A percentile compares a stretch with the other conserved stretches of the same genome.
These are phyloP conservation scores for Paraescarpia echinospica DNA, from an alignment of 1,140 invertebrate genomes.

Conservation along the genomic window DNA sequence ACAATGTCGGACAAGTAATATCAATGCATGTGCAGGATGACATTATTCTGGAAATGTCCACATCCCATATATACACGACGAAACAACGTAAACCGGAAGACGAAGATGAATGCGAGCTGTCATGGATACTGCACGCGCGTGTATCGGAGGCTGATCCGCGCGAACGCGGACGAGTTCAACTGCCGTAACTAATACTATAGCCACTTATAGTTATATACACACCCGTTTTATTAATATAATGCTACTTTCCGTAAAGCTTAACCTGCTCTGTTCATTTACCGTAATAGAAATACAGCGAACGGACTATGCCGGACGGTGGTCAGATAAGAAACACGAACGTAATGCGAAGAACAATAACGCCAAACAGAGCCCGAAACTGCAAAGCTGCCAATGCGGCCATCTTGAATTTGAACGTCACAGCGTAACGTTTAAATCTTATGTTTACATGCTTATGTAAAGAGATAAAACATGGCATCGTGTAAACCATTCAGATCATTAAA, in stretches of 20 bases:
- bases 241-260: background rate
- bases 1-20: background rate
- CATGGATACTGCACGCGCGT: background rate
- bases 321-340: background rate
- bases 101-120: background rate
- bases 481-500: background rate
- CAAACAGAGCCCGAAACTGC: background rate
- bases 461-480: background rate
- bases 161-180: background rate
- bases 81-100: background rate
- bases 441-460: background rate
- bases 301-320: background rate
- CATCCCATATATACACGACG: background rate
- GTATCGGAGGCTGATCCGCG: background rate
- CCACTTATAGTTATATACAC: no score
- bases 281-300: background rate
- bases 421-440: background rate
- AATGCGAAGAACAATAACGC: background rate
- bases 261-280: background rate
- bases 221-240: background rate
- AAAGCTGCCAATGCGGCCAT: background rate
- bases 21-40: slow-evolving; percentile 11
- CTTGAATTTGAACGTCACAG: slow-evolving; percentile 23
- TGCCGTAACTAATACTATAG: no score
- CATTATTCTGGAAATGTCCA: slow-evolving; percentile 2